Conservation (phyloP, 2,113 vertebrate species). For the Kryptolebias marmoratus region DNA sequence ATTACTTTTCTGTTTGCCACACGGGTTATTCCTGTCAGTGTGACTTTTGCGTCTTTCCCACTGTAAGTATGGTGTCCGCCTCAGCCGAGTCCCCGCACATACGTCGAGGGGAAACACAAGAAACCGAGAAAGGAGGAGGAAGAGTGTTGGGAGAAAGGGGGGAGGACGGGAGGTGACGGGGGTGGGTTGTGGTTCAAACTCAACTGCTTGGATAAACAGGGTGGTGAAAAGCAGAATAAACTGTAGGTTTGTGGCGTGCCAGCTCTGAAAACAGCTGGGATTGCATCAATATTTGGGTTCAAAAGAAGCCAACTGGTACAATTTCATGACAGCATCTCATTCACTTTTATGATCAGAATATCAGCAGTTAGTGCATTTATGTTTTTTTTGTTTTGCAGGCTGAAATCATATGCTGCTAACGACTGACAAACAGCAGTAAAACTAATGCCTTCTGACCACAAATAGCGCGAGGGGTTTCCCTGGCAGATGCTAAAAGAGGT, state of each 20-base stretch:
- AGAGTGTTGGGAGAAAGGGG: conserved; percentile 19
- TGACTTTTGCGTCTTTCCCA: conserved; percentile 54
- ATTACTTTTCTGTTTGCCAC: conserved; percentile 54
- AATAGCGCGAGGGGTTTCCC: conserved; percentile 65
- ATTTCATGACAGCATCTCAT: conserved; percentile 25
- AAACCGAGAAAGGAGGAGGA: conserved; percentile 45
- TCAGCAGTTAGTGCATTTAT: conserved; percentile 34
- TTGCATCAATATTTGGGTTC: conserved; percentile 72
- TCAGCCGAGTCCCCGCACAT: conserved; percentile 69
- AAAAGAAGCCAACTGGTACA: conserved; percentile 42
- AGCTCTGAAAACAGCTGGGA: conserved; percentile 70
- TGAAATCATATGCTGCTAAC: conserved; percentile 52
- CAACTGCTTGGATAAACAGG: conserved; percentile 72
- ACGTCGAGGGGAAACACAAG: conserved; percentile 63
- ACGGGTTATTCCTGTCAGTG: conserved; percentile 48
- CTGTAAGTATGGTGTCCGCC: conserved; percentile 60
- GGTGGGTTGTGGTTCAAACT: conserved; percentile 63
- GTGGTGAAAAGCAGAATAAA: conserved; percentile 75
- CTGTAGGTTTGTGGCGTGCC: conserved; percentile 72
- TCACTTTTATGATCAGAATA: conserved; percentile 36
- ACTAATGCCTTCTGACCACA: conserved; percentile 63
- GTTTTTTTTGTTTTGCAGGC: conserved; percentile 50
- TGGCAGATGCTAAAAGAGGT: conserved; percentile 74
- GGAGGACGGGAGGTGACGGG: conserved; percentile 25
- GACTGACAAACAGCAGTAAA: conserved; percentile 73